Evolutionary conservation across 1,140 invertebrate species (phyloP), one percentile per base, ranked within the genome.

Genomic region (Drusus annulatus): DNA sequence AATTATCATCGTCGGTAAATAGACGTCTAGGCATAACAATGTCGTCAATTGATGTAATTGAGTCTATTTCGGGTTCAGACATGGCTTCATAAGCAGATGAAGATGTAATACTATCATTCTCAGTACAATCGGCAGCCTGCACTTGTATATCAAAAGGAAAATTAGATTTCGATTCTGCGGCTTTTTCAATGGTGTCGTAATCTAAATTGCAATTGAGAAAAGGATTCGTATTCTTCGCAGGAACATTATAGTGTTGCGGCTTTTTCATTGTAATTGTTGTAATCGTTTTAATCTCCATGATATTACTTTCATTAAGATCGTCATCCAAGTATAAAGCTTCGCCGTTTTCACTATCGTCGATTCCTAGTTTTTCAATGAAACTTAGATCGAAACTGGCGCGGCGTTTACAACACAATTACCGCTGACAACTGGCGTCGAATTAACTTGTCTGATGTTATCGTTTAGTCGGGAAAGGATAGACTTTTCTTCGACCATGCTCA

Each of bases 261-360:
- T 86, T 88, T 82, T 87, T 89, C 58, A 89, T 87, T 0, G 88
- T 88, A 21, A 90, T 51, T 50, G 60, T 62, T 7, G 80, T 90
- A 13, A 90, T 89, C 0, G 88, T 89, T 86, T 90, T 90, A 2
- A 90, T 89, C 84, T 90, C 89, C 89, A 90, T 90, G 21, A 90
- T 90, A 73, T 90, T 90, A 58, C 89, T 90, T 85, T 90, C 89
- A 81, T 90, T 90, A 63, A 90, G 84, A 84, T 90, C 89, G 81
- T 90, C 89, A 78, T 90, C 89, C 6, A 90, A 85, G 79, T 87
- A 89, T 16, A 90, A 80, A 2, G 87, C 88, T 80, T 88, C 76
- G 4, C 65, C 86, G 62, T 87, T 88, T 13, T 86, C 86, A 5
- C 82, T 71, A 13, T 87, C 88, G 68, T 89, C 88, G 31, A 90